A percentile compares a stretch with the other conserved stretches of the same genome.
Evolutionary conservation across 2,888 invertebrate species (phyloP).

Genomic region (Lepidonotus clava): DNA sequence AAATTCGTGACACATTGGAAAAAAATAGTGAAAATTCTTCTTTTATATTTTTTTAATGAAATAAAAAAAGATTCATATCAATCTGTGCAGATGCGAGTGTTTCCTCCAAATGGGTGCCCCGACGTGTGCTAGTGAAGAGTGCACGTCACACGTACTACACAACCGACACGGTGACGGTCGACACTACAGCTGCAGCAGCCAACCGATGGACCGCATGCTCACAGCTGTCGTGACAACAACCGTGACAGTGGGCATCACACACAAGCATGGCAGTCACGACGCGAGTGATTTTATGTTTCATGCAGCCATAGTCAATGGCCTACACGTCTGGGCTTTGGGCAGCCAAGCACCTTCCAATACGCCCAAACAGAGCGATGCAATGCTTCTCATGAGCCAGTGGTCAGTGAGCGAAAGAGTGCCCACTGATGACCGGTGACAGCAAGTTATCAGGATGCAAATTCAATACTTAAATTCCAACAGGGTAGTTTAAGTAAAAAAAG

Average conservation of each 20-base stretch:
- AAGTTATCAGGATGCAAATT: neutral
- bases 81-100: constrained; percentile 36
- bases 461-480: neutral
- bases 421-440: neutral
- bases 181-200: neutral
- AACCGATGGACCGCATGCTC: too few relatives aligned
- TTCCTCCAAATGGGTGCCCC: constrained; percentile 35
- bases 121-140: neutral
- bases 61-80: neutral
- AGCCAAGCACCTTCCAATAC: constrained; percentile 42
- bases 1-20: neutral
- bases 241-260: neutral
- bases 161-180: neutral
- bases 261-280: constrained; percentile 39
- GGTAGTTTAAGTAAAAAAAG: neutral
- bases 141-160: neutral
- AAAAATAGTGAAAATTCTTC: neutral
- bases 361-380: constrained; percentile 40
- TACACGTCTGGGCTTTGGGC: constrained; percentile 39
- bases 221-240: neutral
- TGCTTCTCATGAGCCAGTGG: constrained; percentile 26
- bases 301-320: constrained; percentile 50
- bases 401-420: neutral
- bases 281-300: constrained; percentile 58
- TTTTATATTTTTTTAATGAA: neutral